A percentile compares a stretch with the other conserved stretches of the same genome.
Evolutionary conservation across 2,113 vertebrate species (phyloP).

Genomic region (Bubo blakistoni): DNA sequence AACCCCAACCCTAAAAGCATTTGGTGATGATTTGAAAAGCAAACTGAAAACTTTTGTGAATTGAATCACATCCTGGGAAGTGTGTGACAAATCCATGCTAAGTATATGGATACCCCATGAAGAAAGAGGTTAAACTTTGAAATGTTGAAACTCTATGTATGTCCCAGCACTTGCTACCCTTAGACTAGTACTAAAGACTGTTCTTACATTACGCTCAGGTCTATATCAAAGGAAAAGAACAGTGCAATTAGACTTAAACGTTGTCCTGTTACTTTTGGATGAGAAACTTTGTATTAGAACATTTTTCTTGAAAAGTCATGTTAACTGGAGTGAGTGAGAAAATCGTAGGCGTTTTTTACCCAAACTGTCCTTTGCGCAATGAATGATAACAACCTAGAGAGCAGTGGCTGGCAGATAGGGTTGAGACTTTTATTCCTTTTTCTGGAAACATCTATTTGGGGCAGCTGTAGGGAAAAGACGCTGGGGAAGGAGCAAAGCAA

Average conservation of each 20-base stretch:
- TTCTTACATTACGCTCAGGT: neutral
- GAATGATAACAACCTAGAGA: neutral
- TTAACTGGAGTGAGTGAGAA: neutral
- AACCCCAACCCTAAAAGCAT: neutral
- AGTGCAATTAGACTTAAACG: neutral
- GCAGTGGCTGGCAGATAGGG: neutral
- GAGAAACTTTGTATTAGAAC: neutral
- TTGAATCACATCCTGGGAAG: neutral
- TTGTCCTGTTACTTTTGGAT: neutral
- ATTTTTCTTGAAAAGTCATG: neutral
- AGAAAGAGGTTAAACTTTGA: neutral
- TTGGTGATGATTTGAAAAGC: neutral
- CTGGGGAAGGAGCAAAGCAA: neutral
- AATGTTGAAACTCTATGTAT: neutral
- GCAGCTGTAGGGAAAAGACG: neutral
- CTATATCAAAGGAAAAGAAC: neutral
- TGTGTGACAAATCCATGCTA: neutral
- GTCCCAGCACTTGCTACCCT: neutral
- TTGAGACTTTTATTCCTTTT: neutral
- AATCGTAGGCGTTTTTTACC: accelerated
- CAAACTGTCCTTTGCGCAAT: neutral
- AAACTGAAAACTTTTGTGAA: neutral
- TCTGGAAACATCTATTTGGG: neutral
- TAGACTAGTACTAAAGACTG: neutral
- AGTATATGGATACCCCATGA: neutral